phyloP scores from a whole-genome alignment of 2,113 vertebrate genomes.

The Colaptes auratus region DNA sequence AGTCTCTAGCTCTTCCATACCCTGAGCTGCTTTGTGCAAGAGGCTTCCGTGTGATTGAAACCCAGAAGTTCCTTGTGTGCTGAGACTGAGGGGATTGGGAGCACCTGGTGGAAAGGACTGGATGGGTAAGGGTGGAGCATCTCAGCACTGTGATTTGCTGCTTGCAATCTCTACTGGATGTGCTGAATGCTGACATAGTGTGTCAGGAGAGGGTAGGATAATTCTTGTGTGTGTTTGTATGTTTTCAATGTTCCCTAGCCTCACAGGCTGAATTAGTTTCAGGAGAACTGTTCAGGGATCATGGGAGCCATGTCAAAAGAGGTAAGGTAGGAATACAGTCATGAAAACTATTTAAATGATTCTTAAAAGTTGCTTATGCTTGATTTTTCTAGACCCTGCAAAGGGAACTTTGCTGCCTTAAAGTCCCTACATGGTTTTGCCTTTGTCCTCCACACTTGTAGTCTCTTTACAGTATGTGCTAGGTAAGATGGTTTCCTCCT shows the following conservation, averaged over 20 bases:
- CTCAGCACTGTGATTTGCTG: not conserved
- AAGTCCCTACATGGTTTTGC: not conserved
- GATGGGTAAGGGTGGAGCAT: not conserved
- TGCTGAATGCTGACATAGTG: not conserved
- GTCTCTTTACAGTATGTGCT: not conserved
- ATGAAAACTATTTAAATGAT: constrained; percentile 6
- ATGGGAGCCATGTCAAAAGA: constrained; percentile 6
- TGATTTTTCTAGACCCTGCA: not conserved
- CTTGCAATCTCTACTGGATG: not conserved
- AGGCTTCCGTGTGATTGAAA: not conserved
- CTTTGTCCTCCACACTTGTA: not conserved
- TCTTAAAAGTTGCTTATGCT: not conserved
- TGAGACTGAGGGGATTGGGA: not conserved
- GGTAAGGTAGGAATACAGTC: not conserved
- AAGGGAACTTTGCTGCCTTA: not conserved
- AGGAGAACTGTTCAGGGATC: not conserved
- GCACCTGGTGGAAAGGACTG: not conserved
- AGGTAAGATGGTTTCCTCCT: not conserved
- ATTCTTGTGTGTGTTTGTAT: not conserved
- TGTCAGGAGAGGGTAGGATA: not conserved
- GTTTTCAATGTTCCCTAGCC: not conserved
- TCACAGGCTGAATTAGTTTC: not conserved
- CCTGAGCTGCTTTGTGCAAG: not conserved
- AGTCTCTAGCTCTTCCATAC: not conserved
- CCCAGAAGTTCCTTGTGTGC: not conserved